Percentiles rank a stretch among this genome's conserved stretches.
phyloP scores from a whole-genome alignment of 2,797 vertebrate genomes.

The Dallia pectoralis region DNA sequence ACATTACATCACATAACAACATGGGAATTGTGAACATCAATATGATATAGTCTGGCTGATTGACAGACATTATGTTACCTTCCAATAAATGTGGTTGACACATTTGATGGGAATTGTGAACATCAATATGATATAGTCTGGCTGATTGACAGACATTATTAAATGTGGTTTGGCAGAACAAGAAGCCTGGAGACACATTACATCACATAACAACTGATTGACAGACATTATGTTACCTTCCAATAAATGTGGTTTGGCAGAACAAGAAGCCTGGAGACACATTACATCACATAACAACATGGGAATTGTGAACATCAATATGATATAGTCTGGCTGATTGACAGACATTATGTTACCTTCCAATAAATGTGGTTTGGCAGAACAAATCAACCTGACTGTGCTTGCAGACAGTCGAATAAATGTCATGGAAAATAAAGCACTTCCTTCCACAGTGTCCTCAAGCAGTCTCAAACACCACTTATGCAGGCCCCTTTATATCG shows the following conservation, averaged over 20 bases:
- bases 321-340: constrained; percentile 4
- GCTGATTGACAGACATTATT: constrained; percentile 15
- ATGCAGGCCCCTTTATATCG: background rate
- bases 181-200: too few species aligned
- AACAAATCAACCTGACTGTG: constrained; percentile 16
- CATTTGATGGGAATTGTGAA: background rate
- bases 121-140: constrained; percentile 3
- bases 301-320: constrained; percentile 4
- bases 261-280: background rate
- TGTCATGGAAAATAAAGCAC: constrained; percentile 43
- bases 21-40: background rate
- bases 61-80: constrained; percentile 17
- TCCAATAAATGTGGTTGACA: constrained; percentile 8
- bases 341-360: constrained; percentile 15
- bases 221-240: constrained; percentile 15
- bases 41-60: constrained; percentile 5
- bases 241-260: constrained; percentile 18
- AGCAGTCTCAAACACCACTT: constrained; percentile 13
- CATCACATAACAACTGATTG: background rate
- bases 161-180: constrained; percentile 16
- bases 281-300: background rate
- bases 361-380: constrained; percentile 18
- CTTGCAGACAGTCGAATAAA: constrained; percentile 17
- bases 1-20: background rate
- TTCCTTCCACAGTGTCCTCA: constrained; percentile 39